phyloP scores from a whole-genome alignment of 2,888 invertebrate species.

The Drosophila anceps region DNA sequence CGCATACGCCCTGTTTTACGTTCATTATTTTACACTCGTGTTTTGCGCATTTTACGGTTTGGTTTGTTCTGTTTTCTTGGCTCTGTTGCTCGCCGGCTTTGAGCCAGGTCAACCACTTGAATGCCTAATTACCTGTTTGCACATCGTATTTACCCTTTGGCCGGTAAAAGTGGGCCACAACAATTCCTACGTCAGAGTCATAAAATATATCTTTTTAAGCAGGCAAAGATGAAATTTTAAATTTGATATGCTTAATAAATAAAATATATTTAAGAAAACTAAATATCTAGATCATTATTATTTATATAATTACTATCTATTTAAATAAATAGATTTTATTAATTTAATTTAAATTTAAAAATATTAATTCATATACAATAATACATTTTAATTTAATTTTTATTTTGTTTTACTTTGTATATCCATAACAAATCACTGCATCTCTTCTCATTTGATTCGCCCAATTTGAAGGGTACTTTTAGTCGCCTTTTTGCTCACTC shows the following conservation, averaged over 20 bases:
- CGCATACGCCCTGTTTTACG: conserved; percentile 22
- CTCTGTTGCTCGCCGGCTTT: background rate
- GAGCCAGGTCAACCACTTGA: conserved; percentile 29
- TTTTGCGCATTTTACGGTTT: conserved; percentile 2
- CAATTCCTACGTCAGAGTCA: background rate
- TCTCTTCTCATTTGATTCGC: background rate
- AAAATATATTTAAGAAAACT: no score
- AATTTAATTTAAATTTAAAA: no score
- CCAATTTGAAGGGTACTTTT: background rate
- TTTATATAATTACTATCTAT: no score
- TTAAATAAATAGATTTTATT: no score
- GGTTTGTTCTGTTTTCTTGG: background rate
- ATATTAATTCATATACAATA: background rate
- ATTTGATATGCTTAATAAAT: background rate
- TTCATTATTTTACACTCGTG: background rate
- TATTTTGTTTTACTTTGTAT: background rate
- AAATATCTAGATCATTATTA: background rate
- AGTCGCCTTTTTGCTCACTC: background rate
- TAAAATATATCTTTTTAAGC: background rate
- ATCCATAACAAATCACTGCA: background rate
- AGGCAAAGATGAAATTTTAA: background rate
- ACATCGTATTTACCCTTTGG: conserved; percentile 17
- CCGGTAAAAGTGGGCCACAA: background rate
- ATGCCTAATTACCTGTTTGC: conserved; percentile 34
- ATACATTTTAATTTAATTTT: background rate